Conservation (phyloP, 2,797 vertebrate genomes). For the Euphonia xanthogaster region DNA sequence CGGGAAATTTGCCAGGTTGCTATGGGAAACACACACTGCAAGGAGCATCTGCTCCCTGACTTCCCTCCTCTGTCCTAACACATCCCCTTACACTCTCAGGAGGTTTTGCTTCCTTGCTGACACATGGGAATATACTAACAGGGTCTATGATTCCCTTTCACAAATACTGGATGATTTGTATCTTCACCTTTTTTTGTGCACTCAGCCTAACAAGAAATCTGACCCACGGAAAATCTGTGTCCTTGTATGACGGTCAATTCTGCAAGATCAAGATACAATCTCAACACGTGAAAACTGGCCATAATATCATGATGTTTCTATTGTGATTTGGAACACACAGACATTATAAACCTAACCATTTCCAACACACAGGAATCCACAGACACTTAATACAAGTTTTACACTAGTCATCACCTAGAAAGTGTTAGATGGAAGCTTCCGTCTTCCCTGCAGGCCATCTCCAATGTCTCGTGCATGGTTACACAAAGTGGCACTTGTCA, state of each 20-base stretch:
- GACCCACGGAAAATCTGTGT: background rate
- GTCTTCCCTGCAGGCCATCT: background rate
- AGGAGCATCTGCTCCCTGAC: slow-evolving; percentile 18
- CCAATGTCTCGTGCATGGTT: fast-evolving
- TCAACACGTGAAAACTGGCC: background rate
- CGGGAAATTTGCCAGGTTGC: slow-evolving; percentile 52
- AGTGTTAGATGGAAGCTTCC: background rate
- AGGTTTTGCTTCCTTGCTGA: background rate
- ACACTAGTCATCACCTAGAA: background rate
- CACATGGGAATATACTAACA: fast-evolving
- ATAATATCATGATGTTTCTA: fast-evolving
- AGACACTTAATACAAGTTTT: background rate
- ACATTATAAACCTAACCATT: background rate
- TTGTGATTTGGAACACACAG: background rate
- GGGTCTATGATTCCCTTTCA: background rate
- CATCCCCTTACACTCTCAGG: background rate
- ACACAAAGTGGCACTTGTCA: background rate
- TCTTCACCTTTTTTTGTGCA: background rate
- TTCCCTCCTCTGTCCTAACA: background rate
- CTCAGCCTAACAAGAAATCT: background rate
- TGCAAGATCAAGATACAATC: background rate
- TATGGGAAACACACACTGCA: slow-evolving; percentile 13
- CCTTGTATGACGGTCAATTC: background rate
- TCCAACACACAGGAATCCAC: background rate
- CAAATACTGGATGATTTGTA: background rate